These are phyloP conservation scores for Lordiphosa mommai DNA, from an alignment of 1,140 invertebrate species.

Conservation along the genomic window DNA sequence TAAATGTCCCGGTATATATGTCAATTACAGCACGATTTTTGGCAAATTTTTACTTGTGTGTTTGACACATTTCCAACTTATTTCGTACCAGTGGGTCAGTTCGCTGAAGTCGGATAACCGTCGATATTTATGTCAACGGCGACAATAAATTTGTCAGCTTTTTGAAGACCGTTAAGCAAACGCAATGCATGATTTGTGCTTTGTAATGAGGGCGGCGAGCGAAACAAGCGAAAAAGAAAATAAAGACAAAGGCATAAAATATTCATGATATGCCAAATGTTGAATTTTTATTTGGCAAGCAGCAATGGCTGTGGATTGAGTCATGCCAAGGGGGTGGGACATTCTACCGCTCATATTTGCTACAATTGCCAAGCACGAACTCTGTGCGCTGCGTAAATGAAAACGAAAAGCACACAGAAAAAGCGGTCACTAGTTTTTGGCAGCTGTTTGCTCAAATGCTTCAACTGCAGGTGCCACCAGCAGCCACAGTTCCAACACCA, in stretches of 20 bases:
- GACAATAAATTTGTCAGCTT: conserved; percentile 73
- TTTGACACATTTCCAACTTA: conserved; percentile 53
- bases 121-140: conserved; percentile 64
- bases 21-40: conserved; percentile 75
- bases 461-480: conserved; percentile 21
- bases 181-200: conserved; percentile 74
- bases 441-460: conserved; percentile 6
- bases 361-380: too few relatives aligned
- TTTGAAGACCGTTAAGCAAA: conserved; percentile 67
- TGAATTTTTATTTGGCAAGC: conserved; percentile 28
- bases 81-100: conserved; percentile 28
- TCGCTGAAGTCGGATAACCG: conserved; percentile 32
- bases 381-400: too few relatives aligned
- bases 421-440: too few relatives aligned
- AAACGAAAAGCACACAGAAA: too few relatives aligned
- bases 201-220: conserved; percentile 63
- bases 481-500: conserved; percentile 3
- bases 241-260: conserved; percentile 46
- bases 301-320: conserved; percentile 35
- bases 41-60: conserved; percentile 49
- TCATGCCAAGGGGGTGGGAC: conserved; percentile 32
- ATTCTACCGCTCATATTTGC: too few relatives aligned
- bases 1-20: conserved; percentile 58
- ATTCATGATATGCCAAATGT: conserved; percentile 54
- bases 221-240: conserved; percentile 18